Evolutionary conservation across 2,113 vertebrate species (phyloP).

Genomic region (Lates calcarifer): DNA sequence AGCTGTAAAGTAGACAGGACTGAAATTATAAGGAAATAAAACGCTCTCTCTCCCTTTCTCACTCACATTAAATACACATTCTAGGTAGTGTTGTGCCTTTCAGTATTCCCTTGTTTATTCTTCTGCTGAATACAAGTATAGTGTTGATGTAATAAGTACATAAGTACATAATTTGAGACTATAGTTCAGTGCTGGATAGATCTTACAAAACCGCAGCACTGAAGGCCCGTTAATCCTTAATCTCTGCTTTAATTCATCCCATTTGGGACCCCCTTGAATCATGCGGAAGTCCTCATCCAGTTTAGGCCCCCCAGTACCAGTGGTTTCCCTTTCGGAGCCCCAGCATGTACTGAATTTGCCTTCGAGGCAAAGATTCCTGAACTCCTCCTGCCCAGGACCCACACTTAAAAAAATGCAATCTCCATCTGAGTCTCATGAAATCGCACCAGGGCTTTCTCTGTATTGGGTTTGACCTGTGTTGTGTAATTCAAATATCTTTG

Average conservation of each 20-base stretch:
- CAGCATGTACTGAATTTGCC: conserved; percentile 29
- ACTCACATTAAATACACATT: conserved; percentile 3
- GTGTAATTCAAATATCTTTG: conserved; percentile 24
- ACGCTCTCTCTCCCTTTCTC: background rate
- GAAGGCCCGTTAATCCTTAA: conserved; percentile 16
- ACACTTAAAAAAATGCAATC: conserved; percentile 28
- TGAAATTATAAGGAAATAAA: conserved; percentile 13
- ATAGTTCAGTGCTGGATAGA: background rate
- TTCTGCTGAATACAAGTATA: background rate
- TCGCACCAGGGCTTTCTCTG: background rate
- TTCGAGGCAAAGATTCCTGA: conserved; percentile 43
- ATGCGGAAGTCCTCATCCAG: conserved; percentile 24
- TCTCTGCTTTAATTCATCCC: conserved; percentile 23
- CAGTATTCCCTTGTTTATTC: conserved; percentile 7
- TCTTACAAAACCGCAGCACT: conserved; percentile 6
- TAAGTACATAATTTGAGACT: conserved; percentile 11
- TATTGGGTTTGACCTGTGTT: conserved; percentile 24
- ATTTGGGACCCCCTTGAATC: conserved; percentile 27
- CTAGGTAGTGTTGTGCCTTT: background rate
- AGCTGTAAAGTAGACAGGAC: conserved; percentile 11
- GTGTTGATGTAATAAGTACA: background rate
- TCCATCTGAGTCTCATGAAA: conserved; percentile 32
- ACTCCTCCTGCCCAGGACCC: conserved; percentile 12
- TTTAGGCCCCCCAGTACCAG: conserved; percentile 1
- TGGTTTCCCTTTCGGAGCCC: conserved; percentile 18